Evolutionary conservation across 2,888 invertebrate genomes (phyloP), one percentile per base, ranked within the genome.

Genomic region (Sipha maydis): DNA sequence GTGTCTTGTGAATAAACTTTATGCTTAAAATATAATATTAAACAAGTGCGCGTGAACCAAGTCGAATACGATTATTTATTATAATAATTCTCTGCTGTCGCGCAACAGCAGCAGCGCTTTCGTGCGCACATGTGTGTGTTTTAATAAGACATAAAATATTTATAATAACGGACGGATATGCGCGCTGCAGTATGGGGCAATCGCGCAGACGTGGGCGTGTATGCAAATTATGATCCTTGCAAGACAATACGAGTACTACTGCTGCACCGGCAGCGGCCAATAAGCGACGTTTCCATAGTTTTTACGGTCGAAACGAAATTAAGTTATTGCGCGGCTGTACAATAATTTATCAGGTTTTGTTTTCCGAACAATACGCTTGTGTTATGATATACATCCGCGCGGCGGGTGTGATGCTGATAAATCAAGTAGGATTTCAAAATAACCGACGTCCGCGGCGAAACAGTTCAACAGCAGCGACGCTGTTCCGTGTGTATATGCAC

Each of bases 141-240:
- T 11, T 48, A 69, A 69, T n/a, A 69, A n/a, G 11, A 69, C n/a
- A 28, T n/a, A 28, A 28, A 69, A 28, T 28, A 28, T n/a, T 25
- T 11, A 69, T 69, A 69, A 69, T 8, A 61, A 69, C 69, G 61
- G 61, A 28, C 69, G 28, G 69, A n/a, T 48, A 48, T 21, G 56
- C 56, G 56, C 61, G 61, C 61, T 61, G n/a, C 25, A 69, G n/a
- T 31, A 31, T 54, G 11, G 54, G 21, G 54, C 48, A 78, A 82
- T 67, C 34, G 80, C 19, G n/a, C 9, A 11, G 19, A 38, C 41
- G 67, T 82, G 80, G 80, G 80, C 21, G 80, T 48, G 48, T 82
- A 82, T 69, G 67, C 67, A 82, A 82, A 82, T 67, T 19, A 69
- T 38, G 41, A 82, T 41, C 80, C 17, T 82, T 28, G 67, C 80